A percentile compares a stretch with the other conserved stretches of the same genome.
These are phyloP conservation scores for Antheraea pernyi DNA, from an alignment of 1,140 invertebrate genomes.

Conservation along the genomic window DNA sequence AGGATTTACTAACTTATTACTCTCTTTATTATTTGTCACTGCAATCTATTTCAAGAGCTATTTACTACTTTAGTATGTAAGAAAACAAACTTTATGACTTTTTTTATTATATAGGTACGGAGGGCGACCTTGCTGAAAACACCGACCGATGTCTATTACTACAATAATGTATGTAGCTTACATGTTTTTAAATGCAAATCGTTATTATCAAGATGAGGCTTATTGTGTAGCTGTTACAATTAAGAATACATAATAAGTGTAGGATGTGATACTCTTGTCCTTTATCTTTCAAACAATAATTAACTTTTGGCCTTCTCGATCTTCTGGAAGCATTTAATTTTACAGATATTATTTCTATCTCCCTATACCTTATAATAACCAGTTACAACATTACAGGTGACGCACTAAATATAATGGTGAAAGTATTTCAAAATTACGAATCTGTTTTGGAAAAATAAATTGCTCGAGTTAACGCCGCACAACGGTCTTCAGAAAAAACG, in stretches of 20 bases:
- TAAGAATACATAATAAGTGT: constrained; percentile 27
- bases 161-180: constrained; percentile 20
- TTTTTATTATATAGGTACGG: too few species aligned
- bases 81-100: too few species aligned
- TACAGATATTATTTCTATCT: neutral
- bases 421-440: neutral
- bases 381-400: too few species aligned
- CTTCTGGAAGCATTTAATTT: neutral
- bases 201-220: constrained; percentile 61
- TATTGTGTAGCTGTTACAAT: constrained; percentile 53
- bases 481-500: constrained; percentile 2
- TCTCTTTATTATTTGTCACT: too few species aligned
- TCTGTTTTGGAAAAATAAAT: neutral
- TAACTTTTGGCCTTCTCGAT: neutral
- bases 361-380: too few species aligned
- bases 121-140: constrained; percentile 30
- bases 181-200: constrained; percentile 62
- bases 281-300: neutral
- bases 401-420: neutral
- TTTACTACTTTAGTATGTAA: too few species aligned
- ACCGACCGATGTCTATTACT: constrained; percentile 48
- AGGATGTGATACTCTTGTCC: neutral
- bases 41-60: too few species aligned
- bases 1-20: too few species aligned
- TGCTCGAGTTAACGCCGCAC: neutral